Conservation (phyloP, 2,113 vertebrate genomes). For the Python bivittatus region DNA sequence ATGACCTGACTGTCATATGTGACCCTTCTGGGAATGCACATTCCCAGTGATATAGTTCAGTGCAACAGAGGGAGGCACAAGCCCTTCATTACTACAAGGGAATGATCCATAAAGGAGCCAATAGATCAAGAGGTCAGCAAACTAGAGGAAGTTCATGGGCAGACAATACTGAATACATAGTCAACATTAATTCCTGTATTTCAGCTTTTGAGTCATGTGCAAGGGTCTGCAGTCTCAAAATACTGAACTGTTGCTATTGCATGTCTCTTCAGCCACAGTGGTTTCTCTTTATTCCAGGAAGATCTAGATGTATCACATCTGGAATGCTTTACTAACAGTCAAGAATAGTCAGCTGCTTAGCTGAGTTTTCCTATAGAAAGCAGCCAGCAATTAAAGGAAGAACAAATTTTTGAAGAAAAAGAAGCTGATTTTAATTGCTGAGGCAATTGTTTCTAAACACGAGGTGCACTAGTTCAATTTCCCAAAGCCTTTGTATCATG, state of each 20-base stretch:
- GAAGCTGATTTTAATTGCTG: background rate
- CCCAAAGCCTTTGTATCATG: background rate
- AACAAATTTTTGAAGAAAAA: background rate
- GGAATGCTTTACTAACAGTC: constrained; percentile 24
- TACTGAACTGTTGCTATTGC: background rate
- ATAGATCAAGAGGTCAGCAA: background rate
- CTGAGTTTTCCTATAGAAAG: constrained; percentile 12
- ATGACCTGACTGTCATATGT: background rate
- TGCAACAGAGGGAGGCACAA: background rate
- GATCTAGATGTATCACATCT: background rate
- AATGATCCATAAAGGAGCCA: background rate
- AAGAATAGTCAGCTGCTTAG: background rate
- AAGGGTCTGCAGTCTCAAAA: background rate
- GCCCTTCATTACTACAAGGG: background rate
- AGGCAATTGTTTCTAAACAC: background rate
- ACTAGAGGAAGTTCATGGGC: background rate
- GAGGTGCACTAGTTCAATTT: background rate
- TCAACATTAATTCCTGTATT: background rate
- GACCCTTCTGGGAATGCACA: background rate
- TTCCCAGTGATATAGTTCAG: background rate
- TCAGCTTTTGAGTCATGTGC: background rate
- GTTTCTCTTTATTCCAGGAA: background rate
- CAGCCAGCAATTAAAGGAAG: background rate
- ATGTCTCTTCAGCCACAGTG: background rate
- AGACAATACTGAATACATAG: background rate